These are phyloP conservation scores for Polia nebulosa DNA, from an alignment of 2,888 invertebrate genomes.

Conservation along the genomic window DNA sequence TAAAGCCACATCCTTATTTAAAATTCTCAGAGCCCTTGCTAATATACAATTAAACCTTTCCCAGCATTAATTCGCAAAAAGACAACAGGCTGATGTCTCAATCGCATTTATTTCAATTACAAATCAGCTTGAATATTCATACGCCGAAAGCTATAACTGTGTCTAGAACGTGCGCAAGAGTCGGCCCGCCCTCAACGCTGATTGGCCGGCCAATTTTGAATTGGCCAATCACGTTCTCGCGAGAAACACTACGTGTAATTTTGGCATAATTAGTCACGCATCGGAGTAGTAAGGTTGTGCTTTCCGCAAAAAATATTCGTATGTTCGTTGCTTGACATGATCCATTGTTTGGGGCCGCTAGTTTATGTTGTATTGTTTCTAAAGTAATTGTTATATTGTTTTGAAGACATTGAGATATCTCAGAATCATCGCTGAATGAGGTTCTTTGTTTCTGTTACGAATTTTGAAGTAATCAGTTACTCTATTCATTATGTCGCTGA, in stretches of 20 bases:
- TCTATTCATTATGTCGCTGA: constrained; percentile 2
- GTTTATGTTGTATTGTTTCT: constrained; percentile 55
- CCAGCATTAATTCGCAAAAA: constrained; percentile 61
- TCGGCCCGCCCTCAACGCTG: constrained; percentile 83
- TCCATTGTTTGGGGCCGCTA: constrained; percentile 64
- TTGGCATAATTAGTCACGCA: constrained; percentile 90
- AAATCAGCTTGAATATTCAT: constrained; percentile 84
- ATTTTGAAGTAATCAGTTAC: constrained; percentile 9
- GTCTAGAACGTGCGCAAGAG: constrained; percentile 85
- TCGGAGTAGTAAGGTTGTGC: constrained; percentile 75
- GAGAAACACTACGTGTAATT: constrained; percentile 83
- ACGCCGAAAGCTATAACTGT: constrained; percentile 71
- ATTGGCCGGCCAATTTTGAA: constrained; percentile 85
- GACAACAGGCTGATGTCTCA: constrained; percentile 62
- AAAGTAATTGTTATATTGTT: constrained; percentile 58
- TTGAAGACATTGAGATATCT: constrained; percentile 54
- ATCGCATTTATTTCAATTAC: constrained; percentile 67
- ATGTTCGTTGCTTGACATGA: constrained; percentile 59
- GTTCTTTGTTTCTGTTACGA: constrained; percentile 12
- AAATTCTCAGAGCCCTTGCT: constrained; percentile 34
- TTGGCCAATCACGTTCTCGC: constrained; percentile 82
- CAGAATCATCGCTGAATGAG: constrained; percentile 27
- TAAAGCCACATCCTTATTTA: constrained; percentile 30
- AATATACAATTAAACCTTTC: constrained; percentile 58
- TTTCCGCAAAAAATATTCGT: constrained; percentile 61